phyloP scores from a whole-genome alignment of 2,888 invertebrate genomes.

The Leistus spinibarbis region DNA sequence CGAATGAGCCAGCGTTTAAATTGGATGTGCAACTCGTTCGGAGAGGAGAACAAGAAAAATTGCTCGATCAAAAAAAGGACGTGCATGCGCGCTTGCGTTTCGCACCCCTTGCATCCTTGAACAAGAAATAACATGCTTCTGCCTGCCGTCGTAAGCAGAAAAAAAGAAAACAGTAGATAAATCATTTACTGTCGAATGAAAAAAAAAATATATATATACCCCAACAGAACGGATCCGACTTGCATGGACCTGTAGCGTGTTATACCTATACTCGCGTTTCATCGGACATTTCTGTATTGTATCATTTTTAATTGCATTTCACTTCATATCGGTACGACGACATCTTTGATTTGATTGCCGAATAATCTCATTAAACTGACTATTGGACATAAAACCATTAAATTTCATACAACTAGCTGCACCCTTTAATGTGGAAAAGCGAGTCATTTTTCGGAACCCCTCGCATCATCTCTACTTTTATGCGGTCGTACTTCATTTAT shows the following conservation, averaged over 20 bases:
- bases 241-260: not conserved
- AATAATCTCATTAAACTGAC: too few relatives aligned
- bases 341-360: too few relatives aligned
- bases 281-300: not conserved
- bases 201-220: not conserved
- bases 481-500: too few relatives aligned
- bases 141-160: not conserved
- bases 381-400: too few relatives aligned
- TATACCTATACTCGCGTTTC: too few relatives aligned
- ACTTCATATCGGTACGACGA: not conserved
- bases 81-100: slow-evolving; percentile 9
- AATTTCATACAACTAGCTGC: too few relatives aligned
- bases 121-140: not conserved
- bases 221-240: not conserved
- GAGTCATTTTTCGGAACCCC: too few relatives aligned
- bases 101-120: not conserved
- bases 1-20: slow-evolving; percentile 15
- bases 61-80: slow-evolving; percentile 26
- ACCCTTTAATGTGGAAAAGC: too few relatives aligned
- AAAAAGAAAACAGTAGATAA: slow-evolving; percentile 22
- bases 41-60: slow-evolving; percentile 27
- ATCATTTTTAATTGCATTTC: not conserved
- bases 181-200: slow-evolving; percentile 19
- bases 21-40: slow-evolving; percentile 23
- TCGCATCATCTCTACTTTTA: too few relatives aligned